Conservation (phyloP, 2,113 vertebrate species). For the Lontra canadensis region DNA sequence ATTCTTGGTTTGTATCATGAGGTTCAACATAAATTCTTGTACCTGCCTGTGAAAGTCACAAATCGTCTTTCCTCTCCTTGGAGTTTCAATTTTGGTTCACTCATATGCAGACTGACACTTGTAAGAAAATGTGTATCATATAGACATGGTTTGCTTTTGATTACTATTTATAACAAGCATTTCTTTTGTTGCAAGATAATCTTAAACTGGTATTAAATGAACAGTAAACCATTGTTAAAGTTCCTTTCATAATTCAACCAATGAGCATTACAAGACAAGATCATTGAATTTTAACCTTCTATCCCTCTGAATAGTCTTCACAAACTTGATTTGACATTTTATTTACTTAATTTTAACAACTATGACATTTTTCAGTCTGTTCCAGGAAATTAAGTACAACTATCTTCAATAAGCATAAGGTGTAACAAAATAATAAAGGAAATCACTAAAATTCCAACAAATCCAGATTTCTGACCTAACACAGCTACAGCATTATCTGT, state of each 20-base stretch:
- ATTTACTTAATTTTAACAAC: neutral
- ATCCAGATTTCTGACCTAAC: neutral
- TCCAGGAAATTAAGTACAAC: neutral
- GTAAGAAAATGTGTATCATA: neutral
- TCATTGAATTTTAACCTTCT: neutral
- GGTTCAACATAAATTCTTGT: neutral
- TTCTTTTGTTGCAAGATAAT: conserved; percentile 18
- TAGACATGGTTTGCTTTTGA: neutral
- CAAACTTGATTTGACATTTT: neutral
- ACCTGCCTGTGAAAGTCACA: neutral
- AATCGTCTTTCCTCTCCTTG: neutral
- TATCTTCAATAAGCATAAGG: neutral
- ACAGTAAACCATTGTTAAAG: neutral
- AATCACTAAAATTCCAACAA: neutral
- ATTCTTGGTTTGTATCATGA: neutral
- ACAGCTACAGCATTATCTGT: neutral
- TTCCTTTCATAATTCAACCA: neutral
- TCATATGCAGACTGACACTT: neutral
- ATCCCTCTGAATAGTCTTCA: neutral
- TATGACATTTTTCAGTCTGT: neutral
- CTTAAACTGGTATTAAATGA: neutral
- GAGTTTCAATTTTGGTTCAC: neutral
- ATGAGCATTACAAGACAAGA: neutral
- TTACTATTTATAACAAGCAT: neutral
- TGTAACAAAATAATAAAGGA: neutral